Base-by-base conservation (phyloP, 2,888 invertebrate species). In the Heliconius erato region DNA sequence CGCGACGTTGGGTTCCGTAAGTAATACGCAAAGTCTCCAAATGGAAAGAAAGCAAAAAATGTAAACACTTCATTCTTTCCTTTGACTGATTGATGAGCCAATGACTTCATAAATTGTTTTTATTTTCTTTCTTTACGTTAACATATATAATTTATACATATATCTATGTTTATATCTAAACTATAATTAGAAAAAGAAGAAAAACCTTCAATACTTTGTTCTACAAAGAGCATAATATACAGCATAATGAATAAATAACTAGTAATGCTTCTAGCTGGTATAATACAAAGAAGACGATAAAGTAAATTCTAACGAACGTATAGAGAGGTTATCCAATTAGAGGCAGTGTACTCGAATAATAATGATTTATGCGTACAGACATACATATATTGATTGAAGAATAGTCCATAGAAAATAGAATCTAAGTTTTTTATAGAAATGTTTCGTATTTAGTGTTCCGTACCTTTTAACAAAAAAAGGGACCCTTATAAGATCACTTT, bases 271-370 rank as follows among this genome's bases (percentile, higher is more conserved):
- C n/a, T 16, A 72, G 40, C 26, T 26, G 44, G 32, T 72, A 44
- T 35, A n/a, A 35, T 44, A 72, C 72, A 72, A 72, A 72, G 72
- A 44, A 26, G 26, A 44, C 19, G 72, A 49, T 72, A 44, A 72
- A 72, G 11, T 44, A 44, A 72, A 12, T 32, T 72, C 44, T 44
- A 49, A 44, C 32, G 72, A 72, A 72, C 26, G 23, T 14, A 44
- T 72, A 44, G n/a, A 49, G 44, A 26, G 44, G n/a, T 26, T 72
- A 72, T 72, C 72, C 72, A 72, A 72, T 72, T 72, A 72, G 44
- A n/a, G 19, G 11, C 40, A 19, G 44, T 44, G 2, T 16, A 49
- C 72, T 44, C 16, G 72, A 72, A 72, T 44, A 14, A 16, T 72
- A 72, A 72, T 72, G 44, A 72, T 44, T 72, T 26, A n/a, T 72